These are phyloP conservation scores for Trichomycterus rosablanca DNA, from an alignment of 2,113 vertebrate species.

Conservation along the genomic window DNA sequence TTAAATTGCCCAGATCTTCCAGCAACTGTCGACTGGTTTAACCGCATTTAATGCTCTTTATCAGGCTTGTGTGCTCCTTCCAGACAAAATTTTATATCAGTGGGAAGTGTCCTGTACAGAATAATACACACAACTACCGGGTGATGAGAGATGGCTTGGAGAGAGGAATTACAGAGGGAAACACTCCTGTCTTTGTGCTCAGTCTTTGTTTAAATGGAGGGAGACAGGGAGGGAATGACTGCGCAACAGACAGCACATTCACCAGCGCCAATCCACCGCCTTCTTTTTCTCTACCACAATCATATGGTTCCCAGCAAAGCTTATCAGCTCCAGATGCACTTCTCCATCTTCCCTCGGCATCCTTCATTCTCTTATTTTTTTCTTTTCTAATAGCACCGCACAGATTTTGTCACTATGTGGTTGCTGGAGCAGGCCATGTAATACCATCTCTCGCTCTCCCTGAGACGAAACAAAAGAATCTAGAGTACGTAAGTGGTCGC, in stretches of 20 bases:
- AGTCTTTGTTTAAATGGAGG: constrained; percentile 39
- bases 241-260: constrained; percentile 59
- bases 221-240: constrained; percentile 41
- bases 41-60: constrained; percentile 31
- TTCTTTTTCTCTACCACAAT: constrained; percentile 59
- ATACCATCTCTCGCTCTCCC: constrained; percentile 80
- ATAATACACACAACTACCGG: constrained; percentile 57
- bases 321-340: constrained; percentile 89
- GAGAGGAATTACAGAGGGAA: constrained; percentile 53
- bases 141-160: constrained; percentile 66
- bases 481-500: constrained; percentile 49
- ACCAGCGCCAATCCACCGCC: constrained; percentile 51
- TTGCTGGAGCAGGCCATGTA: constrained; percentile 78
- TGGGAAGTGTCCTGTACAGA: constrained; percentile 62
- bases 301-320: constrained; percentile 80
- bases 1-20: neutral
- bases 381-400: constrained; percentile 76
- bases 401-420: constrained; percentile 91
- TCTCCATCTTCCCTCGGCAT: constrained; percentile 76
- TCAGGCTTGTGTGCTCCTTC: constrained; percentile 57
- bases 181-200: constrained; percentile 51
- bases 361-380: constrained; percentile 52
- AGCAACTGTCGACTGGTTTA: constrained; percentile 20
- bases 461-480: constrained; percentile 65
- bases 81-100: constrained; percentile 59